Evolutionary conservation across 2,888 invertebrate genomes (phyloP).

Genomic region (Acronicta leporina): DNA sequence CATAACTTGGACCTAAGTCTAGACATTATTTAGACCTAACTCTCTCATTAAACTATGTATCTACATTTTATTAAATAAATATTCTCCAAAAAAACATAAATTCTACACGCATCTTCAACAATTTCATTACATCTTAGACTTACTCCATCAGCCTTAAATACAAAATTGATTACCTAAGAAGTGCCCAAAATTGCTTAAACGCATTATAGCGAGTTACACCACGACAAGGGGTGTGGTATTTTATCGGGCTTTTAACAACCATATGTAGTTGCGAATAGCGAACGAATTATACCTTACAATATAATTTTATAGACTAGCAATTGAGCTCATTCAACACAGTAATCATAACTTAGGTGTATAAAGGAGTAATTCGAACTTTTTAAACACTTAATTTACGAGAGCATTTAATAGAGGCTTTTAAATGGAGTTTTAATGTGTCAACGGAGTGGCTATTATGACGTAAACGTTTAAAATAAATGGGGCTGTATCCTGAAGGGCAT

Average conservation of each 20-base stretch:
- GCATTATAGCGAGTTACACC: constrained; percentile 27
- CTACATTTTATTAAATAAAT: no score
- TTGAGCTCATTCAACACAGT: constrained; percentile 43
- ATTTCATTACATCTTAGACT: constrained; percentile 7
- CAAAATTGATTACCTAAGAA: constrained; percentile 8
- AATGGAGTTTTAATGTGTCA: constrained; percentile 40
- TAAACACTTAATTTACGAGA: constrained; percentile 34
- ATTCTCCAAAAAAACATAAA: no score
- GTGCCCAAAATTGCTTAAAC: constrained; percentile 32
- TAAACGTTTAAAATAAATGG: constrained; percentile 44
- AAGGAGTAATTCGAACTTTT: constrained; percentile 42
- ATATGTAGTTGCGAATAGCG: constrained; percentile 49
- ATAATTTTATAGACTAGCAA: constrained; percentile 45
- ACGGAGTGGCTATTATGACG: constrained; percentile 21
- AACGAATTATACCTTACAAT: constrained; percentile 56
- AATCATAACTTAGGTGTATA: constrained; percentile 35
- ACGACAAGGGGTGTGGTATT: constrained; percentile 49
- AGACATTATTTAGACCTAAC: no score
- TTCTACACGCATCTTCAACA: not conserved
- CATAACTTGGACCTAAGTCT: no score
- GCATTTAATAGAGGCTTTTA: constrained; percentile 9
- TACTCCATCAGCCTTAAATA: constrained; percentile 11
- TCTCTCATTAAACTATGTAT: no score
- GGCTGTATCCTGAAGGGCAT: constrained; percentile 13
- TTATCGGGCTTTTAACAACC: constrained; percentile 48